Conservation (phyloP, 2,797 vertebrate genomes). For the Nasua narica region DNA sequence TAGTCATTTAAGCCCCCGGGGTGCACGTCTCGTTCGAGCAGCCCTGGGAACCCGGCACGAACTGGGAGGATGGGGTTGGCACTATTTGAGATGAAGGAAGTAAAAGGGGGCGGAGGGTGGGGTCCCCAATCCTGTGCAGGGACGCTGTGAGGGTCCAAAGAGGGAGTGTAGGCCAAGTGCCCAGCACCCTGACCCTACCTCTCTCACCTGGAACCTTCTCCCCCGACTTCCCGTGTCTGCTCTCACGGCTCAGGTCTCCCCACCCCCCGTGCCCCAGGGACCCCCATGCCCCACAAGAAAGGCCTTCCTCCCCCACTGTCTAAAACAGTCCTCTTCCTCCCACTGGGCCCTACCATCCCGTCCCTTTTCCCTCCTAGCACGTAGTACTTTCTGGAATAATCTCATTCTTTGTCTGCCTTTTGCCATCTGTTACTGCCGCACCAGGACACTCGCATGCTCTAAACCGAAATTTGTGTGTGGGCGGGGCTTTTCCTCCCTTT, state of each 20-base stretch:
- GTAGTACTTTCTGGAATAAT: background rate
- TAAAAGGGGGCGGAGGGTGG: background rate
- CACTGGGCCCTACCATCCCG: fast-evolving
- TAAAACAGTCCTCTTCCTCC: fast-evolving
- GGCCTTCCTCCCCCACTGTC: background rate
- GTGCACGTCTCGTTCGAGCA: background rate
- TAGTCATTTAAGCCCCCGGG: background rate
- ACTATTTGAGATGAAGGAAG: background rate
- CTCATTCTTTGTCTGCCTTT: background rate
- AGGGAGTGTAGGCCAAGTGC: fast-evolving
- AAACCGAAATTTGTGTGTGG: background rate
- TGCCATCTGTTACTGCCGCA: background rate
- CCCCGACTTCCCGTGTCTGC: fast-evolving
- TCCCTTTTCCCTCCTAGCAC: background rate
- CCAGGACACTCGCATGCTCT: background rate
- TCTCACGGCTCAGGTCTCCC: background rate
- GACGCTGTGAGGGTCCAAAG: fast-evolving
- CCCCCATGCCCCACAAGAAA: background rate
- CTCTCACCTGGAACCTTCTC: background rate
- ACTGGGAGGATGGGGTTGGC: background rate
- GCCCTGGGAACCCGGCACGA: background rate
- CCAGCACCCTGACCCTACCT: background rate
- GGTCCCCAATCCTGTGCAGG: background rate
- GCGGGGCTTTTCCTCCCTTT: background rate
- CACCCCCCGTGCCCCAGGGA: background rate